These are phyloP conservation scores for Zonitis immaculata DNA, from an alignment of 2,888 invertebrate species.

Conservation along the genomic window DNA sequence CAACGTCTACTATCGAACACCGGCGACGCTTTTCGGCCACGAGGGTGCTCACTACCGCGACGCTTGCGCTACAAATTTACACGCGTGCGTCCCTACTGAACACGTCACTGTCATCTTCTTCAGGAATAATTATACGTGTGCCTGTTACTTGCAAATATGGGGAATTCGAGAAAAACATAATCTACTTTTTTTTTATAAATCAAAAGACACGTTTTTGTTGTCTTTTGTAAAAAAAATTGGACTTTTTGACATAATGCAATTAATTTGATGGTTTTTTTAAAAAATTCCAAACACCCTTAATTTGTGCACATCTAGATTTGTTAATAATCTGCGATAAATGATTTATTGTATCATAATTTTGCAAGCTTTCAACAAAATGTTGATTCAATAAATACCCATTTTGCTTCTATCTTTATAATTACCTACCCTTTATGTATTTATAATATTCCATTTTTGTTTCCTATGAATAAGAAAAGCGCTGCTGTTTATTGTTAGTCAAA, in stretches of 20 bases:
- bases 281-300: too few species aligned
- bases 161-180: too few species aligned
- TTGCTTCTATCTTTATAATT: neutral
- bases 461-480: neutral
- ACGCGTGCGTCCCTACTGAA: constrained; percentile 31
- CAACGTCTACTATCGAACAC: constrained; percentile 48
- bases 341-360: neutral
- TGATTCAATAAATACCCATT: too few species aligned
- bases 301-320: neutral
- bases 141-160: too few species aligned
- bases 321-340: neutral
- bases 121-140: neutral
- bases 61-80: constrained; percentile 41
- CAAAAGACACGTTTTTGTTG: too few species aligned
- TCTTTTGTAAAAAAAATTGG: too few species aligned
- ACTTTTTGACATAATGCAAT: too few species aligned
- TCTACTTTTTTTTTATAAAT: too few species aligned
- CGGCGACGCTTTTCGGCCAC: constrained; percentile 45
- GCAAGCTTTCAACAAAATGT: neutral
- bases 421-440: neutral
- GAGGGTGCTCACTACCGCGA: constrained; percentile 41
- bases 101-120: neutral
- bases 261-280: too few species aligned
- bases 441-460: neutral
- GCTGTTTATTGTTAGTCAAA: constrained; percentile 6